Evolutionary conservation across 2,888 invertebrate species (phyloP), one percentile per base, ranked within the genome.

Genomic region (Periphyllus acericola): DNA sequence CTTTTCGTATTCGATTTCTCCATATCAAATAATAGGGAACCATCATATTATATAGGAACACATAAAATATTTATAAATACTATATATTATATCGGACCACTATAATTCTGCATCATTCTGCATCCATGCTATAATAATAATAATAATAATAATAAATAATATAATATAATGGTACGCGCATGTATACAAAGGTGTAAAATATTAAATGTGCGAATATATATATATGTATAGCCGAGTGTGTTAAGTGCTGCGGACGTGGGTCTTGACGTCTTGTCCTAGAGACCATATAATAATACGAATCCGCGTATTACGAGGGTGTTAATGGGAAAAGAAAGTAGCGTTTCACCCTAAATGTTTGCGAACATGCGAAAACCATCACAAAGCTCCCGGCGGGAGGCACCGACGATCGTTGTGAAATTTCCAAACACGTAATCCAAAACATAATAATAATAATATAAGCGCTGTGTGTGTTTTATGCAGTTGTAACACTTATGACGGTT

Each of bases 301-400:
- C 81, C 55, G 74, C 36, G 46, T 46, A 60, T 83, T 83, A 74
- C 36, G 72, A 74, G 83, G 83, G 83, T 55, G 83, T 84, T 84
- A 84, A 84, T 66, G 85, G 85, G 66, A 78, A 78, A 85, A 78
- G 46, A 85, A 78, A 76, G 76, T 78, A 78, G 32, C 68, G 78
- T 9, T 46, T 6, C 68, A 68, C 78, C 85, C 78, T 46, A 85
- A 78, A 52, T 78, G 85, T 78, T 68, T 52, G 78, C 71, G 78
- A 86, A 86, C 86, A 86, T 29, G 78, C 71, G 86, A 86, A 86
- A 86, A 86, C 86, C 86, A 86, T 86, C 86, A 71, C 75, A 75
- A 55, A 79, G 79, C 78, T 55, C 71, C 9, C 86, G 68, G 86
- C 86, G 71, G 86, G 86, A 79, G 86, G n/a, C 79, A 21, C 79